phyloP scores from a whole-genome alignment of 2,797 vertebrate genomes.

The Molossus alvarezi region DNA sequence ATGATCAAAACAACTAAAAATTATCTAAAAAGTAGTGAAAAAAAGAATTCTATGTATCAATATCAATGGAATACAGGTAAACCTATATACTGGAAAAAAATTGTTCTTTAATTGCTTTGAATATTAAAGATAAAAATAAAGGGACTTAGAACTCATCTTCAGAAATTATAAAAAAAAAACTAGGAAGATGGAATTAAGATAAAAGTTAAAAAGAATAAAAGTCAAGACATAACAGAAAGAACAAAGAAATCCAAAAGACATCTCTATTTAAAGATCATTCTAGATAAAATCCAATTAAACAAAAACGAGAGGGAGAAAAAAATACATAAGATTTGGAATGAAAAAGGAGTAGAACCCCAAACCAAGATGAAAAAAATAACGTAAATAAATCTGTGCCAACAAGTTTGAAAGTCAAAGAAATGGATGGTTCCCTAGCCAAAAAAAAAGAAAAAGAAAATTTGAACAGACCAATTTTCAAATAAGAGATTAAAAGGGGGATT shows the following conservation, averaged over 20 bases:
- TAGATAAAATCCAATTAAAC: conserved; percentile 51
- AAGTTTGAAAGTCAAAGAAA: conserved; percentile 42
- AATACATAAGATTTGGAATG: neutral
- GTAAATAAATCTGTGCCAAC: conserved; percentile 37
- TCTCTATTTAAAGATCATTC: conserved; percentile 25
- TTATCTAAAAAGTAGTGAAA: conserved; percentile 44
- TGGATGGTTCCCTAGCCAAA: conserved; percentile 65
- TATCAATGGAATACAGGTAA: neutral
- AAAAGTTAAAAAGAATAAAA: conserved; percentile 47
- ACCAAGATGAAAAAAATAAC: conserved; percentile 26
- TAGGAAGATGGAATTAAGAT: conserved; percentile 7
- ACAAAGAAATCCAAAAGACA: conserved; percentile 1
- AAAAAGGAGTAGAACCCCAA: conserved; percentile 28
- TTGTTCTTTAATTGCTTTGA: conserved; percentile 13
- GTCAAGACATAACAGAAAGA: conserved; percentile 25
- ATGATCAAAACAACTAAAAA: conserved; percentile 26
- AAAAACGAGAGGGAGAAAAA: neutral
- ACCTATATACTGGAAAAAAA: neutral
- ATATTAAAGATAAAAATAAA: conserved; percentile 18
- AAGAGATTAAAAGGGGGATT: neutral
- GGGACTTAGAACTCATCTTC: neutral
- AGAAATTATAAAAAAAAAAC: neutral
- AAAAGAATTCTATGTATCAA: neutral
- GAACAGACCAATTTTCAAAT: conserved; percentile 56
- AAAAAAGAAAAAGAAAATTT: conserved; percentile 68